Conservation (phyloP, 2,888 invertebrate genomes). For the Fragum sueziense region DNA sequence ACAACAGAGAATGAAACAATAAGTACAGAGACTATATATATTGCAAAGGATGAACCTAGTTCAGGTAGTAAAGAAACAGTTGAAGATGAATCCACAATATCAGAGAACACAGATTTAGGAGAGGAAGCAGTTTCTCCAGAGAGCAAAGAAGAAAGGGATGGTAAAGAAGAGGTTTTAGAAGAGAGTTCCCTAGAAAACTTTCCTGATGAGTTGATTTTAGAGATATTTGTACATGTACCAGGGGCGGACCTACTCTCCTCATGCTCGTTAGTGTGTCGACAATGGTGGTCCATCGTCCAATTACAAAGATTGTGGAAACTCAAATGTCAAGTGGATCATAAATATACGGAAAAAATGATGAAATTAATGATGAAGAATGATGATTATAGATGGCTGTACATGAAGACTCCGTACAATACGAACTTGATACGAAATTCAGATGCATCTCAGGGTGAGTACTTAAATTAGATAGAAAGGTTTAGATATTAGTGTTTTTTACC, state of each 20-base stretch:
- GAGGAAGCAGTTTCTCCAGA: neutral
- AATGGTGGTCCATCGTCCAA: conserved; percentile 52
- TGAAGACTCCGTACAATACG: conserved; percentile 60
- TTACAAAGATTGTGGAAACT: conserved; percentile 59
- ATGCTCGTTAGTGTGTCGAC: conserved; percentile 55
- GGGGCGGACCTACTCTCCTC: conserved; percentile 46
- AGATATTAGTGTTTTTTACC: no score
- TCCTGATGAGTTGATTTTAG: conserved; percentile 43
- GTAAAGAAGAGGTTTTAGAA: neutral
- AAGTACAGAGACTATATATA: no score
- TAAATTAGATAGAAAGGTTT: no score
- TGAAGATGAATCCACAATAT: no score
- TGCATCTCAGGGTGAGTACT: conserved; percentile 58
- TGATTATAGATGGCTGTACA: conserved; percentile 58
- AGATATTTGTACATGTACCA: conserved; percentile 44
- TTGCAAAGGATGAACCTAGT: no score
- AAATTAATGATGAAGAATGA: conserved; percentile 13
- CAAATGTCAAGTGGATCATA: conserved; percentile 55
- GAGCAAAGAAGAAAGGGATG: neutral
- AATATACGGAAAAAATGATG: conserved; percentile 35
- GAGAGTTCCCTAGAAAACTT: neutral
- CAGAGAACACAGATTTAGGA: neutral
- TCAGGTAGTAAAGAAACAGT: no score
- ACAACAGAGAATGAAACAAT: no score
- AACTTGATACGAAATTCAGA: conserved; percentile 64